Base-by-base conservation (phyloP, 2,113 vertebrate genomes). In the Arizona elegans region DNA sequence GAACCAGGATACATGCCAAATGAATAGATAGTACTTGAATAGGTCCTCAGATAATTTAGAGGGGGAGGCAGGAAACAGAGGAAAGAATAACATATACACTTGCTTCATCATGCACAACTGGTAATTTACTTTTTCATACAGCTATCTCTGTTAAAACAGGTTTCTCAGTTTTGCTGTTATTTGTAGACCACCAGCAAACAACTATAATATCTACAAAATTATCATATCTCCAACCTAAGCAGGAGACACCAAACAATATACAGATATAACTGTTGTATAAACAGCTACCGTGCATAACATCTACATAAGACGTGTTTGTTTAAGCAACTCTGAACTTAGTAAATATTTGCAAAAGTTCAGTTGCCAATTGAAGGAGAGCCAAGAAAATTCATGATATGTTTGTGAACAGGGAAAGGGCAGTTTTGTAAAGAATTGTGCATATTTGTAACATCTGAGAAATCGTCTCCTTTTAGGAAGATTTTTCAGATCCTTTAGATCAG, bases 1-100 rank as follows among this genome's bases (percentile, higher is more conserved):
- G 95, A 62, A 92, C 17, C 86, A 90, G 81, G 89, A 75, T 86
- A 88, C 56, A 90, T 90, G 52, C 90, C 81, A 23, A 81, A 86
- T 23, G 86, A 96, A 85, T 87, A 65, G 62, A 33, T 89, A 93
- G 47, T 38, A 29, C 12, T 86, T 85, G 65, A 89, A 29, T 58
- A 58, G 55, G 13, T n/a, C 90, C 47, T 38, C 54, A 65, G 70
- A 24, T 90, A 50, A 87, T 87, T 52, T 93, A 52, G 75, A 54
- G 65, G 75, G 87, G 24, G 75, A 54, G 43, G 55, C 9, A 23
- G 87, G 38, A 29, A 62, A 38, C 11, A 15, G 54, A 85, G 24
- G 86, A 55, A 43, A 21, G n/a, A 26, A 19, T 88, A 56, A 65
- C 33, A 26, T 23, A 33, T 62, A 50, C n/a, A 54, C 38, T 62